Base-by-base conservation (phyloP, 2,888 invertebrate species). In the Heliconius cydno region DNA sequence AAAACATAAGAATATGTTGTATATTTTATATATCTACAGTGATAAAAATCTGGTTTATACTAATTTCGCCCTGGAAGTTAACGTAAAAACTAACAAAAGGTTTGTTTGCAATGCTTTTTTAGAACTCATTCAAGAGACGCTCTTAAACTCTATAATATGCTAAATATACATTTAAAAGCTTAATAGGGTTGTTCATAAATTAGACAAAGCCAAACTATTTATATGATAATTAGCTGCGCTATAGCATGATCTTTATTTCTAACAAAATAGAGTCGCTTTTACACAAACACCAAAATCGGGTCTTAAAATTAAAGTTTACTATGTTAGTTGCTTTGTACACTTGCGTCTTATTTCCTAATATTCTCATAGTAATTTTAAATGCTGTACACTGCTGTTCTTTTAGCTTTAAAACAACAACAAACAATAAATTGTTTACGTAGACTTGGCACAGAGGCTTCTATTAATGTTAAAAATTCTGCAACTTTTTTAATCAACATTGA, bases 291-390 rank as follows among this genome's bases (percentile, higher is more conserved):
- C n/a, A 9, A 74, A 63, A 38, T 28, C 30, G 66, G 70, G 68
- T 70, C 75, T 78, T 70, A 78, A 75, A 77, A 68, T 74, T 78
- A 41, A 68, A 63, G 52, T 78, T 78, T 28, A 75, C 71, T 75
- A 80, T 71, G 76, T 73, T 80, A 66, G 75, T 52, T 77, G 80
- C 76, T 60, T 57, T 75, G 22, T 75, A 72, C 78, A 74, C 63
- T 75, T 28, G 38, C 22, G 28, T 79, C 38, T 80, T 68, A 52
- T 74, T 25, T 65, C n/a, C 74, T 57, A 66, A 67, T 68, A 38
- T 46, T 79, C 22, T 25, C 41, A 25, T 66, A 34, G 76, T 65
- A 52, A 52, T 77, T 70, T 70, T 52, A 79, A 71, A 57, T 73
- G 72, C 67, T 57, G 25, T 52, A 79, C 38, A 22, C 70, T 52